Conservation (phyloP, 2,113 vertebrate genomes). For the Bubalus kerabau region DNA sequence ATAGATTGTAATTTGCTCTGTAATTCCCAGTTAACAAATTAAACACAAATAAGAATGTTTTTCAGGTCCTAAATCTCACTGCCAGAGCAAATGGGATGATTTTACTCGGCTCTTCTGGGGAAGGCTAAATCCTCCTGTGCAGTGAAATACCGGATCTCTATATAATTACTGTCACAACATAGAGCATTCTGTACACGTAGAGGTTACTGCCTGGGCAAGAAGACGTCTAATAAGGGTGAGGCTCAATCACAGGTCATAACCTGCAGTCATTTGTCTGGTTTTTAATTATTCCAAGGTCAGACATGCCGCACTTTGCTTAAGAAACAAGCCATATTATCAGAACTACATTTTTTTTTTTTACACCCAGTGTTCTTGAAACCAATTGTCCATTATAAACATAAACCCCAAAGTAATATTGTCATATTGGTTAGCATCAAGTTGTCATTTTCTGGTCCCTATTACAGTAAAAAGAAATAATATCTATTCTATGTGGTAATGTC, state of each 20-base stretch:
- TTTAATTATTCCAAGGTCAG: slow-evolving; percentile 35
- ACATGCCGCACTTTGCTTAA: background rate
- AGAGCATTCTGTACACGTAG: background rate
- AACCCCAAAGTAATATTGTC: background rate
- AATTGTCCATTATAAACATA: background rate
- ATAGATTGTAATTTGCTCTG: background rate
- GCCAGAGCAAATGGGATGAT: background rate
- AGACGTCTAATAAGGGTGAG: background rate
- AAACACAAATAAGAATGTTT: background rate
- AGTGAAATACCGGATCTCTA: background rate
- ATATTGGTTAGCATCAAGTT: background rate
- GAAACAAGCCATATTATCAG: background rate
- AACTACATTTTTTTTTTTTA: background rate
- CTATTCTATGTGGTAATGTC: background rate
- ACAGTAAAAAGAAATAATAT: background rate
- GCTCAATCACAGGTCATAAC: background rate
- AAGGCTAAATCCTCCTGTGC: background rate
- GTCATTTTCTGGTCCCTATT: background rate
- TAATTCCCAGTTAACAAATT: background rate
- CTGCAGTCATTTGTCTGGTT: background rate
- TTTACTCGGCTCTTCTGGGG: background rate
- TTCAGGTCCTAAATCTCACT: background rate
- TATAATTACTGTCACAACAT: background rate
- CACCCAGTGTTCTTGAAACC: background rate
- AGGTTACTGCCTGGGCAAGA: background rate